phyloP scores from a whole-genome alignment of 2,113 vertebrate species.

The Muntiacus muntjak region DNA sequence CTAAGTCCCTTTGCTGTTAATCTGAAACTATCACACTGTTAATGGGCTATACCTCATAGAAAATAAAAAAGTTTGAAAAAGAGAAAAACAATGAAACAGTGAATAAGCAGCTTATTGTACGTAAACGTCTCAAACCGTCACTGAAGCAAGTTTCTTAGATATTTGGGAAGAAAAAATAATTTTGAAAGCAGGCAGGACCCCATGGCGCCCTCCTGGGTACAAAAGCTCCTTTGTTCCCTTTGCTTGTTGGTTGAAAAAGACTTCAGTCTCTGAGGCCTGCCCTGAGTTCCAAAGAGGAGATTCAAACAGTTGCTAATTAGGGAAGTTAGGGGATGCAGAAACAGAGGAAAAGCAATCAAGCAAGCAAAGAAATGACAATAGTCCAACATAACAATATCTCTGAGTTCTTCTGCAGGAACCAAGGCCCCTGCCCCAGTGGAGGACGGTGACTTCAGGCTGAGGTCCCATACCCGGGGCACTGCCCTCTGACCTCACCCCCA shows the following conservation, averaged over 20 bases:
- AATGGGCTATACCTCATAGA: not conserved
- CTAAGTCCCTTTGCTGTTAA: not conserved
- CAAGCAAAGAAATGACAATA: not conserved
- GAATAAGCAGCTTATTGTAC: not conserved
- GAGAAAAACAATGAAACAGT: not conserved
- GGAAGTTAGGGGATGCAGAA: not conserved
- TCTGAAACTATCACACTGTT: not conserved
- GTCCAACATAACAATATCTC: not conserved
- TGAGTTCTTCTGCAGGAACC: not conserved
- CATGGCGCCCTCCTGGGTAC: not conserved
- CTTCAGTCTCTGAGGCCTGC: not conserved
- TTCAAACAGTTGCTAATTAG: not conserved
- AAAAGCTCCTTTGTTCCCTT: not conserved
- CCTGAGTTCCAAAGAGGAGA: not conserved
- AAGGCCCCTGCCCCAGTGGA: not conserved
- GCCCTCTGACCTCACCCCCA: not conserved
- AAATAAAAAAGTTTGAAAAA: not conserved
- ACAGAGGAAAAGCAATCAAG: not conserved
- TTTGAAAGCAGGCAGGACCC: not conserved
- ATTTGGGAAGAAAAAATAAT: not conserved
- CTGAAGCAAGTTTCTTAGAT: not conserved
- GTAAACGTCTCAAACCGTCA: not conserved
- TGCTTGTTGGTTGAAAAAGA: not conserved
- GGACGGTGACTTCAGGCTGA: not conserved
- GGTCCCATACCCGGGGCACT: fast-evolving